Percentiles rank a stretch among this genome's conserved stretches.
phyloP scores from a whole-genome alignment of 1,140 invertebrate genomes.

The Conus betulinus region DNA sequence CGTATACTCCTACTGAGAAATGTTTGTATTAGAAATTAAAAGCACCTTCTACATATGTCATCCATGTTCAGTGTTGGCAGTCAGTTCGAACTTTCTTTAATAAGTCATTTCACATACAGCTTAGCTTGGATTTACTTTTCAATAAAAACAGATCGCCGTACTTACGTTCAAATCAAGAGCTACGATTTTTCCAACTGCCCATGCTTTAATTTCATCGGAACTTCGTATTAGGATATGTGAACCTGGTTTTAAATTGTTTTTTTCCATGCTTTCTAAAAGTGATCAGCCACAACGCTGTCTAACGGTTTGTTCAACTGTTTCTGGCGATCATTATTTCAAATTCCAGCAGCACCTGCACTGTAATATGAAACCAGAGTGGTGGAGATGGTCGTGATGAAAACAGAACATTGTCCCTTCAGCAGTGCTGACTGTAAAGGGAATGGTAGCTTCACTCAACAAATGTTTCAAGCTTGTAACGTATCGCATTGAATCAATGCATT shows the following conservation, averaged over 20 bases:
- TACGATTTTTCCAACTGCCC: neutral
- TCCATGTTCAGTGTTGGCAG: neutral
- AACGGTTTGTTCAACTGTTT: constrained; percentile 18
- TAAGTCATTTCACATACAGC: neutral
- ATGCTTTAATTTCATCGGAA: neutral
- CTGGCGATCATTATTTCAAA: neutral
- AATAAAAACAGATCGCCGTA: neutral
- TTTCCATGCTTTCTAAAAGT: neutral
- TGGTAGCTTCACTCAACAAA: neutral
- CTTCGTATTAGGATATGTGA: neutral
- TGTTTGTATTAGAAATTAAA: neutral
- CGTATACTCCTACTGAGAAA: neutral
- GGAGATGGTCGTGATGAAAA: neutral
- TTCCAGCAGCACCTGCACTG: constrained; percentile 4
- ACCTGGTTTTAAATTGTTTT: neutral
- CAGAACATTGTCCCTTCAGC: constrained; percentile 24
- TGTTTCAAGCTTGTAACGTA: neutral
- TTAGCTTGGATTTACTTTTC: neutral
- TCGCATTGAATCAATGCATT: too few species aligned
- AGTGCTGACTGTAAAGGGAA: neutral
- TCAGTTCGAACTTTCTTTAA: neutral
- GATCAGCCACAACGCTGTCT: neutral
- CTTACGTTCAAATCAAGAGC: neutral
- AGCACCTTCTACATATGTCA: neutral
- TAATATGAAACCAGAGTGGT: constrained; percentile 25